These are phyloP conservation scores for Pelosia muscerda DNA, from an alignment of 2,888 invertebrate genomes.

Conservation along the genomic window DNA sequence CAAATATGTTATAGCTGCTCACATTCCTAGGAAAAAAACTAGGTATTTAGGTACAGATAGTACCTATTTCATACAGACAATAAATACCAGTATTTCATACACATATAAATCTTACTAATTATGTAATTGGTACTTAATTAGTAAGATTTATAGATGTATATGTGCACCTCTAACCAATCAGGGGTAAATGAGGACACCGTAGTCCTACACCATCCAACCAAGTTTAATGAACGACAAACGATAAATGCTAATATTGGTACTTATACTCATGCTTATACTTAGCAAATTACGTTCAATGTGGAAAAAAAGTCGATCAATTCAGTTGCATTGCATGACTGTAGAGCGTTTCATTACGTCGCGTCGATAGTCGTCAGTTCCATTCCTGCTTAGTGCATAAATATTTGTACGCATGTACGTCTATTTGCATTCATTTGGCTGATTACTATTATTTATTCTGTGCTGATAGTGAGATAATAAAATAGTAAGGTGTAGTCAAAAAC, in stretches of 20 bases:
- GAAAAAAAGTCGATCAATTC: neutral
- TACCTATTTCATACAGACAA: neutral
- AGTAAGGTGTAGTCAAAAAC: neutral
- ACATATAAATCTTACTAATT: neutral
- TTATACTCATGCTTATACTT: no score
- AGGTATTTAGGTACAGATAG: neutral
- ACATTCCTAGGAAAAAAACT: neutral
- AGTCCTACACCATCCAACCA: no score
- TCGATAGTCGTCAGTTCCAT: neutral
- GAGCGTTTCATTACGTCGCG: no score
- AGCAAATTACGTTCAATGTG: neutral
- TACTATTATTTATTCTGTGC: no score
- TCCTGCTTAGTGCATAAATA: neutral
- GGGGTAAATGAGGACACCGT: no score
- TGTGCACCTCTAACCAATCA: no score
- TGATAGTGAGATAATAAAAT: neutral
- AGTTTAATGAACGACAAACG: no score
- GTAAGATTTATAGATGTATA: no score
- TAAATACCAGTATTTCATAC: neutral
- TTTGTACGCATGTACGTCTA: neutral
- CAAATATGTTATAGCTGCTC: neutral
- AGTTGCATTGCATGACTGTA: no score
- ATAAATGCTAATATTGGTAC: no score
- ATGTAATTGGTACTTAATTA: no score
- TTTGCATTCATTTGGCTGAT: no score